Evolutionary conservation across 2,113 vertebrate genomes (phyloP).

Genomic region (Smithornis capensis): DNA sequence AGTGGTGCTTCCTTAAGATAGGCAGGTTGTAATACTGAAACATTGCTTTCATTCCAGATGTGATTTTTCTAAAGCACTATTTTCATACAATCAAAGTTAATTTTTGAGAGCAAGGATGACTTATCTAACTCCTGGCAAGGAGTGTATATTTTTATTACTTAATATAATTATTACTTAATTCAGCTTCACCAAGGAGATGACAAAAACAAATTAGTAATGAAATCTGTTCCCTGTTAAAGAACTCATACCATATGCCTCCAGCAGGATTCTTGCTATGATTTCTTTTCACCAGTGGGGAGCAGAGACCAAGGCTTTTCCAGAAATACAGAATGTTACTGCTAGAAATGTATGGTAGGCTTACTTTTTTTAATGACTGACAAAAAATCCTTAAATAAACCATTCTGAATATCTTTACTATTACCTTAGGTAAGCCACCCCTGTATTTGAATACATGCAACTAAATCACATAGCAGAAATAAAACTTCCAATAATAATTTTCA

Average conservation of each 20-base stretch:
- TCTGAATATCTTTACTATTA: neutral
- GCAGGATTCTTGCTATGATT: neutral
- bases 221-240: conserved; percentile 13
- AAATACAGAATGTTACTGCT: neutral
- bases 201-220: conserved; percentile 43
- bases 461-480: conserved; percentile 13
- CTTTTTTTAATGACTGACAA: neutral
- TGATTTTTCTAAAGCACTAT: conserved; percentile 7
- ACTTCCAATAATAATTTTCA: conserved; percentile 38
- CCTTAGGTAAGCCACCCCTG: neutral
- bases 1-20: neutral
- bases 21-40: neutral
- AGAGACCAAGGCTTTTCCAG: neutral
- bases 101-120: conserved; percentile 1
- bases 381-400: conserved; percentile 7
- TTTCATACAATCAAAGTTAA: conserved; percentile 14
- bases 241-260: neutral
- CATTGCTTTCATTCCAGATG: neutral
- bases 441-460: neutral
- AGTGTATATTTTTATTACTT: neutral
- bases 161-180: conserved; percentile 11
- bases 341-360: neutral
- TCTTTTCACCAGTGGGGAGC: neutral
- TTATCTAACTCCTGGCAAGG: neutral
- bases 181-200: conserved; percentile 6